phyloP scores from a whole-genome alignment of 2,113 vertebrate species.

The Seriola aureovittata region DNA sequence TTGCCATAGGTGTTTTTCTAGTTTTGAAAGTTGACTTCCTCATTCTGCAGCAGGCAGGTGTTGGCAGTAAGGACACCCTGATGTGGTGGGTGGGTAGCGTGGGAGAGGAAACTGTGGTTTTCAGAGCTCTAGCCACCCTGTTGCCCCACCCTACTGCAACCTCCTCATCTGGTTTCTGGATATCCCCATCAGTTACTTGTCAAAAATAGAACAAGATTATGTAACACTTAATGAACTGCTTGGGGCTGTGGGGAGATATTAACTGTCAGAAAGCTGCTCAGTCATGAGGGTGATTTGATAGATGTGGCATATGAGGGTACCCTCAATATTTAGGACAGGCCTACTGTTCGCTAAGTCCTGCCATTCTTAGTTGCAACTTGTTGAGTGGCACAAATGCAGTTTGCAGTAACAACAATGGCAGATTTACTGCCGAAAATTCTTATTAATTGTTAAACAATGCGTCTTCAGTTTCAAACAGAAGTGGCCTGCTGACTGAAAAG shows the following conservation, averaged over 20 bases:
- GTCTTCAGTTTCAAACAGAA: too few species aligned
- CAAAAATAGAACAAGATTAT: slow-evolving; percentile 13
- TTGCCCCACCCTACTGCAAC: slow-evolving; percentile 64
- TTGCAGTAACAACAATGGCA: background rate
- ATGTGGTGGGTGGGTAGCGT: slow-evolving; percentile 55
- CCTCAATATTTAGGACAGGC: background rate
- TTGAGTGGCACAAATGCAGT: background rate
- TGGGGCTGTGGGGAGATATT: background rate
- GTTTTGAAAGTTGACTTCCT: slow-evolving; percentile 58
- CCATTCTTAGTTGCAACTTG: background rate
- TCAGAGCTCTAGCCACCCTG: slow-evolving; percentile 27
- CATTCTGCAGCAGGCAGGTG: slow-evolving; percentile 58
- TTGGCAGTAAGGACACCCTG: background rate
- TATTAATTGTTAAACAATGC: too few species aligned
- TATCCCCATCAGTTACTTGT: slow-evolving; percentile 7
- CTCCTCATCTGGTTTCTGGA: slow-evolving; percentile 42
- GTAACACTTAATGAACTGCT: slow-evolving; percentile 2
- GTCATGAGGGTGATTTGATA: background rate
- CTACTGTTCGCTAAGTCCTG: background rate
- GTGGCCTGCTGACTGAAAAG: too few species aligned
- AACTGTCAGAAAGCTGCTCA: slow-evolving; percentile 7
- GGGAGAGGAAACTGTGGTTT: slow-evolving; percentile 79
- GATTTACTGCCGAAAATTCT: too few species aligned
- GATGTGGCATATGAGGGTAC: background rate
- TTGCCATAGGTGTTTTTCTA: background rate